These are phyloP conservation scores for Eclectus roratus DNA, from an alignment of 2,113 vertebrate genomes.

Conservation along the genomic window DNA sequence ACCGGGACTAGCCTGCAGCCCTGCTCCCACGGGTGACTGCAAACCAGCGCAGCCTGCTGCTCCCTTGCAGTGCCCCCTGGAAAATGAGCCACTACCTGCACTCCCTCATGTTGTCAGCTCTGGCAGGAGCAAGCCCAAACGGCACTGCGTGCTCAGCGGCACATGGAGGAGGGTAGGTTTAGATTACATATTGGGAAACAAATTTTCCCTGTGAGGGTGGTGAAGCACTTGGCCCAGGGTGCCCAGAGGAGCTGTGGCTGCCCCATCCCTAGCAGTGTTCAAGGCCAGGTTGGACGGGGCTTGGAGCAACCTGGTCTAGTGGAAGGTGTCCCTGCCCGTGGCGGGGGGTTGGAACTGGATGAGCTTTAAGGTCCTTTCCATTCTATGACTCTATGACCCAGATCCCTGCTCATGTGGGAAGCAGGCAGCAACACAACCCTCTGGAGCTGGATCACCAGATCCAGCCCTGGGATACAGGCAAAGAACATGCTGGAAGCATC, in stretches of 20 bases:
- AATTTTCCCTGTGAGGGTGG: neutral
- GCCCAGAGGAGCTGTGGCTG: neutral
- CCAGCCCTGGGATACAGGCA: fast-evolving
- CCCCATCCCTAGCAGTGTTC: neutral
- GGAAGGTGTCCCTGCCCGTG: neutral
- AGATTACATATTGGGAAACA: neutral
- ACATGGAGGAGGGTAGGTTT: neutral
- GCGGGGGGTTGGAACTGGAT: neutral
- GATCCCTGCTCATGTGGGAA: neutral
- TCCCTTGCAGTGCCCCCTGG: neutral
- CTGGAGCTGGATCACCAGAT: too few species aligned
- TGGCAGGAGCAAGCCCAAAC: too few species aligned
- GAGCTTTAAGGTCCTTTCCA: neutral
- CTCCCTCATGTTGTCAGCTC: neutral
- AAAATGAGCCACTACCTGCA: fast-evolving
- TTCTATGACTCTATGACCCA: neutral
- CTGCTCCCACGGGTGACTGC: neutral
- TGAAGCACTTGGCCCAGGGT: neutral
- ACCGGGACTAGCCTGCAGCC: neutral
- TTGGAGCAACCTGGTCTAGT: neutral
- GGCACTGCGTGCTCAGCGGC: too few species aligned
- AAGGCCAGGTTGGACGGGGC: neutral
- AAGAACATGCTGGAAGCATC: fast-evolving
- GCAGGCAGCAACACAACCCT: neutral
- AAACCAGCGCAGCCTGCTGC: fast-evolving